These are phyloP conservation scores for Doryteuthis pealeii DNA, from an alignment of 1,140 invertebrate genomes.

Conservation along the genomic window DNA sequence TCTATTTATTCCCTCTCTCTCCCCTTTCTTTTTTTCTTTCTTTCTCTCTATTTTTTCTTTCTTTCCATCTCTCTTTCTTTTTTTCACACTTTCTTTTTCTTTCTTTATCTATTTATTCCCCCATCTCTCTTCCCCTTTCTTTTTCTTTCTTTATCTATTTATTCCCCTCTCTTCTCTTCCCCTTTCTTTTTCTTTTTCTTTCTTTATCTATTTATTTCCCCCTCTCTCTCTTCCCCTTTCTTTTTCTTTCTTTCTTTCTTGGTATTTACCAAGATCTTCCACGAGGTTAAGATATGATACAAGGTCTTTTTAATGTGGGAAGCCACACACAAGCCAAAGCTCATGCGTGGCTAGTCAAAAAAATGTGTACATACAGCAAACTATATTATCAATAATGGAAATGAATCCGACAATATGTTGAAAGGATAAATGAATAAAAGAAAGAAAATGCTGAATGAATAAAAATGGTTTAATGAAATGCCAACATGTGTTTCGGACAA, in stretches of 20 bases:
- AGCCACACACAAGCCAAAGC: too few species aligned
- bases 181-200: not conserved
- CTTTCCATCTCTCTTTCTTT: slow-evolving; percentile 3
- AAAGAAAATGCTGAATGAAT: too few species aligned
- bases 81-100: slow-evolving; percentile 10
- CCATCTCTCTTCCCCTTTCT: not conserved
- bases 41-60: slow-evolving; percentile 8
- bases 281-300: too few species aligned
- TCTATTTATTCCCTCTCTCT: not conserved
- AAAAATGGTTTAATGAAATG: too few species aligned
- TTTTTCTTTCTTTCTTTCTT: not conserved
- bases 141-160: not conserved
- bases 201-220: not conserved
- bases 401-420: too few species aligned
- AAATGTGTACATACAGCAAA: too few species aligned
- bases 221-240: not conserved
- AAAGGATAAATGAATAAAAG: too few species aligned
- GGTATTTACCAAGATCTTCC: too few species aligned
- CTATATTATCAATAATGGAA: too few species aligned
- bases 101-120: slow-evolving; percentile 4
- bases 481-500: too few species aligned
- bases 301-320: too few species aligned
- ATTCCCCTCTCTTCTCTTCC: not conserved
- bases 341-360: too few species aligned
- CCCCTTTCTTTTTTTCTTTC: not conserved